Conservation (phyloP, 2,888 invertebrate species). For the Lobophora halterata region DNA sequence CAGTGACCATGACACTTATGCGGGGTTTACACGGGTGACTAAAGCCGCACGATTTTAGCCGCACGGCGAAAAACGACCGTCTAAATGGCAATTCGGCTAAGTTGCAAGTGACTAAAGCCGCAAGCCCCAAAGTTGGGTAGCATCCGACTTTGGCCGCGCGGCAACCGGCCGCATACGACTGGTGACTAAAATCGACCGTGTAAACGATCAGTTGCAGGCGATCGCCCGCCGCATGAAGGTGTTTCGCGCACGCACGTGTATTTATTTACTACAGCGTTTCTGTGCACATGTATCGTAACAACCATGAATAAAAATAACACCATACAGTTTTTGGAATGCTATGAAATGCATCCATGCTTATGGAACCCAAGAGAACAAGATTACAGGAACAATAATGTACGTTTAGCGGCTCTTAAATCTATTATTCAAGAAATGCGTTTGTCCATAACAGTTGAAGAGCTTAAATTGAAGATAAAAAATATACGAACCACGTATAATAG, state of each 20-base stretch:
- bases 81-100: conserved; percentile 39
- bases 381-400: conserved; percentile 36
- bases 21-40: conserved; percentile 40
- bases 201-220: conserved; percentile 31
- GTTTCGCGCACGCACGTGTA: conserved; percentile 34
- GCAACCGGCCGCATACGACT: conserved; percentile 55
- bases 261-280: conserved; percentile 24
- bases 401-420: conserved; percentile 33
- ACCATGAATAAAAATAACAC: conserved; percentile 33
- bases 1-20: too few relatives aligned
- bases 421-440: conserved; percentile 27
- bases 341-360: conserved; percentile 1
- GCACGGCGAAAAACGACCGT: conserved; percentile 38
- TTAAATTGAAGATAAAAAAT: conserved; percentile 37
- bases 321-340: conserved; percentile 1
- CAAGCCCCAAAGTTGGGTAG: conserved; percentile 46
- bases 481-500: conserved; percentile 40
- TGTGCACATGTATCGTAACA: conserved; percentile 25
- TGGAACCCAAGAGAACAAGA: too few relatives aligned
- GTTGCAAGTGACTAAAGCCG: conserved; percentile 39
- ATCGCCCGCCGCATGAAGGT: conserved; percentile 27
- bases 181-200: conserved; percentile 29
- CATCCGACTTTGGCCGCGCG: conserved; percentile 45
- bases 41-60: conserved; percentile 42
- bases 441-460: conserved; percentile 36